Evolutionary conservation across 1,140 invertebrate genomes (phyloP).

Genomic region (Zaprionus camerounensis): DNA sequence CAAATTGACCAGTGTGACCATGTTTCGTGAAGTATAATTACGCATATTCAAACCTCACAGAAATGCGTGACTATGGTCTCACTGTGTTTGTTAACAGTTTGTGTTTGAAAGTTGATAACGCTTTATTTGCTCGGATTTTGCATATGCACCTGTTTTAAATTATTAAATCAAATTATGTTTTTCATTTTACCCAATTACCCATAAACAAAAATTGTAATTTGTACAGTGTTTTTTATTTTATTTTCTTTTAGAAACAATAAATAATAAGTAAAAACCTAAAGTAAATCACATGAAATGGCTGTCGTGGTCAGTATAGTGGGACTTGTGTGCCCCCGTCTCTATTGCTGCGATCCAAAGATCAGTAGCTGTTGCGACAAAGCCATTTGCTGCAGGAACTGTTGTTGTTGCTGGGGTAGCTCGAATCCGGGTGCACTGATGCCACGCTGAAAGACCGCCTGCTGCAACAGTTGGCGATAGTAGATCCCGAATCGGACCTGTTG

Average conservation of each 20-base stretch:
- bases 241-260: conserved; percentile 46
- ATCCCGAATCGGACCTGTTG: conserved; percentile 56
- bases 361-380: conserved; percentile 65
- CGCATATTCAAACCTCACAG: too few species aligned
- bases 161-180: too few species aligned
- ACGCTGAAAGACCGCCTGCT: conserved; percentile 64
- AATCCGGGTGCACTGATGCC: conserved; percentile 3
- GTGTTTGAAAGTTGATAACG: too few species aligned
- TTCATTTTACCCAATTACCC: too few species aligned
- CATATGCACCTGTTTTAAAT: too few species aligned
- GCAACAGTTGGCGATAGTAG: conserved; percentile 64
- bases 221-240: background rate
- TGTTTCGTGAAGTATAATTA: too few species aligned
- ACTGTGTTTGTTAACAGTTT: too few species aligned
- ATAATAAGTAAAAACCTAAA: conserved; percentile 36
- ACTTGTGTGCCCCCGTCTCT: background rate
- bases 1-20: too few species aligned
- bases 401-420: conserved; percentile 56
- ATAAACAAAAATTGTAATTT: background rate
- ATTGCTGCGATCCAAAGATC: conserved; percentile 57
- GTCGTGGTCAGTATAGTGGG: conserved; percentile 19
- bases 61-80: too few species aligned
- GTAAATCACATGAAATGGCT: conserved; percentile 69
- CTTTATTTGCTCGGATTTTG: too few species aligned
- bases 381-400: conserved; percentile 57